A percentile compares a stretch with the other conserved stretches of the same genome.
Conservation (phyloP, 2,888 invertebrate genomes). For the Hydropsyche betteni region DNA sequence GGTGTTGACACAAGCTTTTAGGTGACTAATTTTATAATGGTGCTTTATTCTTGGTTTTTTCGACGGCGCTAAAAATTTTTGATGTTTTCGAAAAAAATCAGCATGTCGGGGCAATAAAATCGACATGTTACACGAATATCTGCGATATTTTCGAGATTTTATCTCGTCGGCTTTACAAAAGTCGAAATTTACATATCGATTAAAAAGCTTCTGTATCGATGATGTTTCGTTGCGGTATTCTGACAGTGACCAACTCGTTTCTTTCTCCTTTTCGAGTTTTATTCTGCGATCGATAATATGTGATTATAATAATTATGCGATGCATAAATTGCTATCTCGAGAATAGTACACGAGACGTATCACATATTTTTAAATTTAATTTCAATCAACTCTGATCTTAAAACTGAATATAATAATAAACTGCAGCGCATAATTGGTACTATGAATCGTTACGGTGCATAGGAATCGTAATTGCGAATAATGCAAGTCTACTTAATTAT, state of each 20-base stretch:
- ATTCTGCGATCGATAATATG: neutral
- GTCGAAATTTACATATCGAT: conserved; percentile 23
- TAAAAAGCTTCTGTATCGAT: conserved; percentile 14
- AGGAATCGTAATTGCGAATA: too few species aligned
- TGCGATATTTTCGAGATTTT: neutral
- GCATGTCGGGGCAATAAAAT: conserved; percentile 8
- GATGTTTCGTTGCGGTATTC: neutral
- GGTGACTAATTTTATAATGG: conserved; percentile 37
- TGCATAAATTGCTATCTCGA: too few species aligned
- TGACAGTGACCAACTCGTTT: neutral
- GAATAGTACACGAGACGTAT: too few species aligned
- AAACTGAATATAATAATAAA: too few species aligned
- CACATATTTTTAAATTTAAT: too few species aligned
- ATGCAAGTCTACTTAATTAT: too few species aligned
- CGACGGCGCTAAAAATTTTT: neutral
- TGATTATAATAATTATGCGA: neutral
- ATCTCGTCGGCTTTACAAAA: conserved; percentile 11
- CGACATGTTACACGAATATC: neutral
- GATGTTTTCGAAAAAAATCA: neutral
- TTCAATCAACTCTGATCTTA: too few species aligned
- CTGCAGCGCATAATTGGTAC: too few species aligned
- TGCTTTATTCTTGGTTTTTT: neutral
- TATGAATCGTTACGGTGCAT: too few species aligned
- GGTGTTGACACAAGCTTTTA: conserved; percentile 30
- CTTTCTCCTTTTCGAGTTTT: neutral